Base-by-base conservation (phyloP, 2,113 vertebrate genomes). In the Plectropomus leopardus region DNA sequence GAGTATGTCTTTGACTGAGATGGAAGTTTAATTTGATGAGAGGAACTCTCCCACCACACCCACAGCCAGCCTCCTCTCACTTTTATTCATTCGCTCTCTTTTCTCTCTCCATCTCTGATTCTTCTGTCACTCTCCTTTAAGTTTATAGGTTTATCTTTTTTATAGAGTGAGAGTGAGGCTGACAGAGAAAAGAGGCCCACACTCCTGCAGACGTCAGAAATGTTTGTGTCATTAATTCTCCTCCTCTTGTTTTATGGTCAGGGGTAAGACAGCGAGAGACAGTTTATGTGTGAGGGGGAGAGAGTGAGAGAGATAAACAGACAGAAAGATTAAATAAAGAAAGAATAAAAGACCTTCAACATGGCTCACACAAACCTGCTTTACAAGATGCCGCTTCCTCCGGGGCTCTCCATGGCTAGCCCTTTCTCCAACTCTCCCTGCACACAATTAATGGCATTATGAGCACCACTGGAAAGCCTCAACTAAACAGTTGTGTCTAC, bases 381-480 rank as follows among this genome's bases (percentile, higher is more conserved):
- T 91, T 91, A 90, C 78, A 89, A 88, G 76, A 82, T 76, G 79
- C 76, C 78, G 75, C 86, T 88, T 83, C 78, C 77, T 89, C 51
- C 57, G 30, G 86, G 72, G 85, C 66, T 30, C 83, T 88, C 72
- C 58, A 66, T 53, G 36, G 68, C 77, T 53, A 65, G 34, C 63
- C 61, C 23, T 83, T 82, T 76, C 72, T 82, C 76, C 32, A 81
- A 59, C 30, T 85, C 71, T 85, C 64, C 77, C 67, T 74, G 63
- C 78, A 87, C 76, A 87, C 85, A 88, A 80, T 90, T 91, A 92
- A 91, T 86, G 76, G 80, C 61, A 89, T 93, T 86, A 90, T 90
- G 78, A 92, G 75, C 80, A 82, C 80, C 67, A 81, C 87, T 88
- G 87, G 80, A 88, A 90, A 80, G 78, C 66, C 68, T 87, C 40